Conservation (phyloP, 2,797 vertebrate species). For the Peromyscus eremicus region DNA sequence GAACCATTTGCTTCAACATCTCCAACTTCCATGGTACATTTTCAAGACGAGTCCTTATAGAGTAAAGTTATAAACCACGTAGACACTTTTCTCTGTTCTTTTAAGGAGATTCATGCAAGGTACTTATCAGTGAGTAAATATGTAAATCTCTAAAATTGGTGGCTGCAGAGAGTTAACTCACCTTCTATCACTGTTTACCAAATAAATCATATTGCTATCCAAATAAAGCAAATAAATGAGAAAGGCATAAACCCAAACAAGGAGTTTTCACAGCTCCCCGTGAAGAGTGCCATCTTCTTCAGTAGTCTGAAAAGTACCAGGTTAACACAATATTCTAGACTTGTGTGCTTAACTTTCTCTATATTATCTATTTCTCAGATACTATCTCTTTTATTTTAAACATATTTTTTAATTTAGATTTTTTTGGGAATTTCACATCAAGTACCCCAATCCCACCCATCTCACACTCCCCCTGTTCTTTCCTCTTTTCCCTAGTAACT, state of each 20-base stretch:
- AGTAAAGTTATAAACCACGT: constrained; percentile 56
- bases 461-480: background rate
- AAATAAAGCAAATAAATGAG: background rate
- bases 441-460: background rate
- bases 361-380: constrained; percentile 53
- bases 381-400: background rate
- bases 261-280: background rate
- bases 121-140: background rate
- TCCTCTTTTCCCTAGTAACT: background rate
- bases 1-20: background rate
- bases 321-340: background rate
- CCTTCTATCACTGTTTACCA: background rate
- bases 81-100: constrained; percentile 11
- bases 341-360: constrained; percentile 51
- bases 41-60: constrained; percentile 55
- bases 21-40: background rate
- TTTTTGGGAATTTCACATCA: background rate
- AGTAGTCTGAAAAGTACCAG: no score
- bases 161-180: background rate
- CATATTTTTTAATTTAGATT: background rate
- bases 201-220: background rate
- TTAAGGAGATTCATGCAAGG: background rate
- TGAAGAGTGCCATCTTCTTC: no score
- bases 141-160: background rate
- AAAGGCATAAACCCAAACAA: constrained; percentile 53